Percentiles rank a stretch among this genome's conserved stretches.
These are phyloP conservation scores for Urechis unicinctus DNA, from an alignment of 2,888 invertebrate species.

Conservation along the genomic window DNA sequence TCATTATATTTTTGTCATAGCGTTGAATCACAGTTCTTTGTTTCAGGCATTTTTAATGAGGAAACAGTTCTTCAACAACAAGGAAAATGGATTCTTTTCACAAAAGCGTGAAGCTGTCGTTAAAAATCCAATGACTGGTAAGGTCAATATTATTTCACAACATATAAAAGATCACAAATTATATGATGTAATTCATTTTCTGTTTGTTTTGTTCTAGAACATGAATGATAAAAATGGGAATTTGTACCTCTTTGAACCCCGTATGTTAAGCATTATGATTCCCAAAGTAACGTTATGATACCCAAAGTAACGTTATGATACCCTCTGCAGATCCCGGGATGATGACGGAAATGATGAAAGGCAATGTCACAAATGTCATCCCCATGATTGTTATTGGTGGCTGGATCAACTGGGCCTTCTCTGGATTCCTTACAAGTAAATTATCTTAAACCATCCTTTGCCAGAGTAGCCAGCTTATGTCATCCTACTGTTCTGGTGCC, in stretches of 20 bases:
- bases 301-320: not conserved
- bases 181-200: constrained; percentile 1
- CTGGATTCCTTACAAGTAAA: constrained; percentile 95
- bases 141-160: not conserved
- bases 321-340: constrained; percentile 70
- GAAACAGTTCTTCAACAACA: constrained; percentile 90
- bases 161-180: not conserved
- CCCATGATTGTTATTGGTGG: constrained; percentile 99
- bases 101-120: constrained; percentile 64
- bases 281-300: not conserved
- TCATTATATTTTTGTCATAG: too few species aligned
- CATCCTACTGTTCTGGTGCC: not conserved
- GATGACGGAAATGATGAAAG: constrained; percentile 99
- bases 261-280: too few species aligned
- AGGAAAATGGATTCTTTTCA: constrained; percentile 89
- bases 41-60: constrained; percentile 75
- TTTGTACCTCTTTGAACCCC: too few species aligned
- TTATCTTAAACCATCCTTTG: too few species aligned
- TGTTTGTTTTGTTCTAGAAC: not conserved
- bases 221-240: too few species aligned
- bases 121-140: constrained; percentile 82
- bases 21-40: not conserved
- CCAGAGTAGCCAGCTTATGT: too few species aligned
- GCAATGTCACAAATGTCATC: constrained; percentile 94
- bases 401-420: constrained; percentile 99